Evolutionary conservation across 1,140 invertebrate species (phyloP).

Genomic region (Euschistus heros): DNA sequence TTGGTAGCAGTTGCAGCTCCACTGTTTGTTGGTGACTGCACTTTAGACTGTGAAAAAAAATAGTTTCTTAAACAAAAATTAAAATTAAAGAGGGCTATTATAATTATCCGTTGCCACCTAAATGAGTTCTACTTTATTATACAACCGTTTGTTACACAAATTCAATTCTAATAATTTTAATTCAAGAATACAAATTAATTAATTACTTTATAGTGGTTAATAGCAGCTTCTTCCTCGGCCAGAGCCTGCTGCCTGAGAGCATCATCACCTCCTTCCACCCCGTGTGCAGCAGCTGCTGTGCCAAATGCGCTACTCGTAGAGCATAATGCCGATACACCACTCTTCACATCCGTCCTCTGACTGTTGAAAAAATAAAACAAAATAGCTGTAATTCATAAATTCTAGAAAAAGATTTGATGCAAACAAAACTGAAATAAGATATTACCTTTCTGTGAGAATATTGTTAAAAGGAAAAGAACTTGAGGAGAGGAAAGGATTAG

Average conservation of each 20-base stretch:
- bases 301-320: constrained; percentile 79
- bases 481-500: too few relatives aligned
- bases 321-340: constrained; percentile 78
- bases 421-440: too few relatives aligned
- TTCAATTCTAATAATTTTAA: too few relatives aligned
- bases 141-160: too few relatives aligned
- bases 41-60: constrained; percentile 52
- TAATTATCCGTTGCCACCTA: too few relatives aligned
- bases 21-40: constrained; percentile 55
- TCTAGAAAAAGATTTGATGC: background rate
- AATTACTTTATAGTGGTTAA: constrained; percentile 88
- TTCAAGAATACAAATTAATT: too few relatives aligned
- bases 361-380: constrained; percentile 39
- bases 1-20: constrained; percentile 58
- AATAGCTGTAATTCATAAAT: too few relatives aligned
- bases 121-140: too few relatives aligned
- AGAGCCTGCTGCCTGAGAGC: constrained; percentile 72
- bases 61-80: too few relatives aligned
- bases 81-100: too few relatives aligned
- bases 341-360: constrained; percentile 77
- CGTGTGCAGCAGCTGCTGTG: constrained; percentile 54
- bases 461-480: too few relatives aligned
- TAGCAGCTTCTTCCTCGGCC: constrained; percentile 87
- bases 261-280: constrained; percentile 64
- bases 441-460: too few relatives aligned